phyloP scores from a whole-genome alignment of 2,888 invertebrate species.

The Alentia gelatinosa region DNA sequence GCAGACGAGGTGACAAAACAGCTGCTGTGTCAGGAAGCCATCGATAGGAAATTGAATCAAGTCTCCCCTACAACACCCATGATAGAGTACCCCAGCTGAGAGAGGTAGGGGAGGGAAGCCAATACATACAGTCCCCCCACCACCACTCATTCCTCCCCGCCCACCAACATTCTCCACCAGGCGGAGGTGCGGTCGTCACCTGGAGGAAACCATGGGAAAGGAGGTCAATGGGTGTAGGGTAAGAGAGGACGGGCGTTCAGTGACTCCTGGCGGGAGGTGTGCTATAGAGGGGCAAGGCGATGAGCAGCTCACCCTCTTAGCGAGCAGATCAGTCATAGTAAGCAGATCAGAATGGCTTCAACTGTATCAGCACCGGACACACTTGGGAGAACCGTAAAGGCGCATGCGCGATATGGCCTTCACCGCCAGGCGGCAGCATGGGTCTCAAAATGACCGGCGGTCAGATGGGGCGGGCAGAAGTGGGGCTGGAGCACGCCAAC shows the following conservation, averaged over 20 bases:
- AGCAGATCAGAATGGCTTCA: not conserved
- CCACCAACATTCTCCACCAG: too few relatives aligned
- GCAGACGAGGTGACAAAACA: not conserved
- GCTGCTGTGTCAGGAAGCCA: not conserved
- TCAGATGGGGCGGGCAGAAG: not conserved
- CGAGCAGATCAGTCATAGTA: not conserved
- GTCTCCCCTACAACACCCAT: not conserved
- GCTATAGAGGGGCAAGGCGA: not conserved
- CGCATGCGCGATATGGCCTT: not conserved
- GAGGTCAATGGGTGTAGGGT: too few relatives aligned
- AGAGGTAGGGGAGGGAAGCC: too few relatives aligned
- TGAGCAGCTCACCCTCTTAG: not conserved
- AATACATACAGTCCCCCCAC: too few relatives aligned
- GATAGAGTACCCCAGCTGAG: not conserved
- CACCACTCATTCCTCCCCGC: too few relatives aligned
- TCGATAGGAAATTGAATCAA: constrained; percentile 33
- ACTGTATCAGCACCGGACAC: not conserved
- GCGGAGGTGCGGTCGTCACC: too few relatives aligned
- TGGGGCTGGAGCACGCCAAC: not conserved
- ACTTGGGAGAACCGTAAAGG: not conserved
- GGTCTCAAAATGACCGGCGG: not conserved
- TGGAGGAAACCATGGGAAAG: too few relatives aligned
- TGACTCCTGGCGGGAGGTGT: too few relatives aligned
- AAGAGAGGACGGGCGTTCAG: too few relatives aligned
- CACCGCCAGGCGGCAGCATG: not conserved